Evolutionary conservation across 2,888 invertebrate species (phyloP).

Genomic region (Cephalotes varians): DNA sequence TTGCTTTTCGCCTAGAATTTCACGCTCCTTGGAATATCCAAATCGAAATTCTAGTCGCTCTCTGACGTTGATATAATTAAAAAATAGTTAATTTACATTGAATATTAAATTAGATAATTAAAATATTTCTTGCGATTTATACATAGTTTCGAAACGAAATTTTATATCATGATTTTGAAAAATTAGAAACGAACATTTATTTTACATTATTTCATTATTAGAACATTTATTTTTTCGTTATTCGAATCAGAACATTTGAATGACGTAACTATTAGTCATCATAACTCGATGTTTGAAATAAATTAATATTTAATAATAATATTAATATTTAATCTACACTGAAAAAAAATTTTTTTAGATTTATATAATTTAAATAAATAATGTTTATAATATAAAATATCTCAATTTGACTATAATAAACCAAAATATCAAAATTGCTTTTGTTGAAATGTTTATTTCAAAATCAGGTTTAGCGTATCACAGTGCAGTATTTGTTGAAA

Average conservation of each 20-base stretch:
- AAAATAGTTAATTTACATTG: background rate
- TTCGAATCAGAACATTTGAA: background rate
- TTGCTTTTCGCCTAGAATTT: background rate
- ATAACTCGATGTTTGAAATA: background rate
- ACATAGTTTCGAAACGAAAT: background rate
- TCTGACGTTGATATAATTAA: background rate
- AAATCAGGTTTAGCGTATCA: too few species aligned
- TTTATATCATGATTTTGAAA: background rate
- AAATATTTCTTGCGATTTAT: background rate
- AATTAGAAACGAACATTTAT: background rate
- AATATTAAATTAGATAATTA: slow-evolving; percentile 4
- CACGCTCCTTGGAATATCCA: background rate
- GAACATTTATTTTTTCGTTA: too few species aligned
- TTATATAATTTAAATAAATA: too few species aligned
- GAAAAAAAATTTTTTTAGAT: too few species aligned
- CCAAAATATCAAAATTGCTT: too few species aligned
- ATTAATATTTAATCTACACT: too few species aligned
- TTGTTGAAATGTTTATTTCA: too few species aligned
- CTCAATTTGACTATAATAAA: too few species aligned
- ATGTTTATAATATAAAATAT: too few species aligned
- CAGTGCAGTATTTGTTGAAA: too few species aligned
- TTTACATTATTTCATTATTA: too few species aligned
- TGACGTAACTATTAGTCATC: background rate
- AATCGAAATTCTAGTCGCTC: background rate
- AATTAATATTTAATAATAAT: too few species aligned